phyloP scores from a whole-genome alignment of 2,797 vertebrate genomes.

The Ctenochaetus hawaiiensis region DNA sequence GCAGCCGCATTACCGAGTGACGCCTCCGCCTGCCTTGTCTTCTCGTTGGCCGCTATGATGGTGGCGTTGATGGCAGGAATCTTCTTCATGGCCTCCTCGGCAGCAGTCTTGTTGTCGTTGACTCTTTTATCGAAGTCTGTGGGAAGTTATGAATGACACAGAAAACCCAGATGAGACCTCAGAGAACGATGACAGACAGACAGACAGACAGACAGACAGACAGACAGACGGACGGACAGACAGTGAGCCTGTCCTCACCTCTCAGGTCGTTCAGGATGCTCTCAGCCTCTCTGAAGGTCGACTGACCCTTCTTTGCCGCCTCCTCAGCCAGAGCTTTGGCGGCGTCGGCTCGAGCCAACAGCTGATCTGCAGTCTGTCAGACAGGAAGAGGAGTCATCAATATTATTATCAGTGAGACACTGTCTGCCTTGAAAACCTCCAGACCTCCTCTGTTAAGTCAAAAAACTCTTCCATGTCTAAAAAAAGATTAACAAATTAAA shows the following conservation, averaged over 20 bases:
- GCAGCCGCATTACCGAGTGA: slow-evolving; percentile 90
- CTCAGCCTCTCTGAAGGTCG: slow-evolving; percentile 92
- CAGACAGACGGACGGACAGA: not conserved
- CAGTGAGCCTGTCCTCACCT: slow-evolving; percentile 74
- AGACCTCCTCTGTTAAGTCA: no score
- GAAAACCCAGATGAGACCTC: no score
- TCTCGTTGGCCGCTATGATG: slow-evolving; percentile 91
- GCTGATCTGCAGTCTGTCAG: slow-evolving; percentile 94
- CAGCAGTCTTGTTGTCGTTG: slow-evolving; percentile 97
- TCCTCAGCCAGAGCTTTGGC: slow-evolving; percentile 96
- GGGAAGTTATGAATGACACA: not conserved
- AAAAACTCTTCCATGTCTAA: no score
- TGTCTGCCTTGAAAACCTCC: no score
- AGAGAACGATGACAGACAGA: not conserved
- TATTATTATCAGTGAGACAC: no score
- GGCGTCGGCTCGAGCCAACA: slow-evolving; percentile 94
- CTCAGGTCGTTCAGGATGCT: slow-evolving; percentile 92
- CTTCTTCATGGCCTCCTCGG: slow-evolving; percentile 92
- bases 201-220: no score
- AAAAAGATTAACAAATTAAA: no score
- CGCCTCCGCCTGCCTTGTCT: slow-evolving; percentile 90
- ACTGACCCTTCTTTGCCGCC: slow-evolving; percentile 91
- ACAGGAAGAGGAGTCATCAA: slow-evolving; percentile 7
- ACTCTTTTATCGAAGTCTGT: slow-evolving; percentile 95
- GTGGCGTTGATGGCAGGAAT: slow-evolving; percentile 93